Evolutionary conservation across 2,797 vertebrate genomes (phyloP).

Genomic region (Enoplosus armatus): DNA sequence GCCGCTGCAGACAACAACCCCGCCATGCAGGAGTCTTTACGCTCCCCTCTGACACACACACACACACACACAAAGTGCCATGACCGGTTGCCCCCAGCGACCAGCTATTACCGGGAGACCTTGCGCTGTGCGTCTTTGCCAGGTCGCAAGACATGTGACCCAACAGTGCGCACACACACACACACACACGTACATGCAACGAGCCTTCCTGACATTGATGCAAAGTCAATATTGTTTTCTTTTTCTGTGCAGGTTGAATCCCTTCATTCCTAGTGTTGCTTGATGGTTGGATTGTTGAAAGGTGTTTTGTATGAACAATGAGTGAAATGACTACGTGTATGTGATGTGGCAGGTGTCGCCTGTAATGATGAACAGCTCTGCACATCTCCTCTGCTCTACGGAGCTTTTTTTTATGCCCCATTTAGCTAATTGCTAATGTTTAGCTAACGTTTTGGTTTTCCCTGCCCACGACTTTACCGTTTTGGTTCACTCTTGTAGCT

Average conservation of each 20-base stretch:
- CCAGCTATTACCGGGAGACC: conserved; percentile 71
- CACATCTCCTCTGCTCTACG: background rate
- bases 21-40: conserved; percentile 52
- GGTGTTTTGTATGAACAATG: background rate
- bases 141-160: conserved; percentile 71
- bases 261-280: background rate
- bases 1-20: conserved; percentile 62
- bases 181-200: conserved; percentile 10
- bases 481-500: background rate
- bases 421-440: background rate
- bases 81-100: conserved; percentile 63
- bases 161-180: conserved; percentile 20
- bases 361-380: background rate
- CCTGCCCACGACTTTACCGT: background rate
- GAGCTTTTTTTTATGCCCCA: background rate
- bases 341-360: background rate
- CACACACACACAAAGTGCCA: conserved; percentile 38
- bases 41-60: conserved; percentile 40
- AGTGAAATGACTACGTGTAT: background rate
- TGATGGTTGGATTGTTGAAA: conserved; percentile 8
- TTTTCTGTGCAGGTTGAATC: background rate
- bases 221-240: conserved; percentile 57
- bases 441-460: no score
- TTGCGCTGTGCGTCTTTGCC: conserved; percentile 46
- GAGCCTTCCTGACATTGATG: conserved; percentile 64